Base-by-base conservation (phyloP, 2,797 vertebrate genomes). In the Halcyon chelicuti region DNA sequence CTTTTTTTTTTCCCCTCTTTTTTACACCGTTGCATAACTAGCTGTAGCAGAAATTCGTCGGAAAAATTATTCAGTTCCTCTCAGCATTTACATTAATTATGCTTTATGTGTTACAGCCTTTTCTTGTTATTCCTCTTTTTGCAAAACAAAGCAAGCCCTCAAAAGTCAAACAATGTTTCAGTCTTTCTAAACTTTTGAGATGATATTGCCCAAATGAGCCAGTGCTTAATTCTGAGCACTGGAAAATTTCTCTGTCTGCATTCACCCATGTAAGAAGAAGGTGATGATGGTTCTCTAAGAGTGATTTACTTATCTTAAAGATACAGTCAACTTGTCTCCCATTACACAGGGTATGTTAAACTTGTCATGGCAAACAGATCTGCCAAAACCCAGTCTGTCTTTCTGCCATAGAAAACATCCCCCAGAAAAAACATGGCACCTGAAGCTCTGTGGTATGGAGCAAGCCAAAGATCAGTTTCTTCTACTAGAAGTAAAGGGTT, bases 1-100 rank as follows among this genome's bases (percentile, higher is more conserved):
- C 96, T 96, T 91, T 51, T 86, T 90, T 17, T 68, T 57, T 28
- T 91, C 44, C 20, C 21, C 21, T 3, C 14, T 74, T 94, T 84
- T 95, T 94, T 97, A 97, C 98, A 98, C 98, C 97, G 14, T 98
- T 98, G 98, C 97, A 93, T 97, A 97, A 98, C 98, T 96, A 96
- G 97, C 97, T 98, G 98, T 95, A 97, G 95, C 80, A 92, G 94
- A 96, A 96, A 96, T 84, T 94, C 95, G 77, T 94, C 95, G 94
- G 95, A 94, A 95, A 97, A 96, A 91, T 61, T 88, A 86, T 95
- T 73, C 91, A 51, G 67, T 86, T 96, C 71, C 13, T 94, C 93
- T 95, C 94, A 88, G 95, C 81, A 79, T 94, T 93, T 94, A 88
- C 87, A 86, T 96, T 88, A 61, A 89, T 96, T 95, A 70, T 14